Conservation (phyloP, 2,797 vertebrate genomes). For the Cottoperca gobio region DNA sequence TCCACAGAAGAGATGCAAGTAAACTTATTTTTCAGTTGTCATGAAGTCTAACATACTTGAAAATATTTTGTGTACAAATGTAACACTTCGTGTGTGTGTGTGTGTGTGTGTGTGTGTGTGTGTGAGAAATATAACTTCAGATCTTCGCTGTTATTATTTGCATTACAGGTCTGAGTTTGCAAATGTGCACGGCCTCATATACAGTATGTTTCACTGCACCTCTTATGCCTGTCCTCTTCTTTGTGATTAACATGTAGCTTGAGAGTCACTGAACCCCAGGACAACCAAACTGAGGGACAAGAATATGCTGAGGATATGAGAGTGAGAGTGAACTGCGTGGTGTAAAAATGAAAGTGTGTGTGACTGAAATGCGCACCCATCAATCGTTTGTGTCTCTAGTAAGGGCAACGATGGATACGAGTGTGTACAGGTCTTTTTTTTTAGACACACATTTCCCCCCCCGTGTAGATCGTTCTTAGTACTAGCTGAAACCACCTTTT, state of each 20-base stretch:
- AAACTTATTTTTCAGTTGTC: constrained; percentile 27
- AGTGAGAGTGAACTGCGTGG: constrained; percentile 18
- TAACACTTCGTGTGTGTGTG: too few relatives aligned
- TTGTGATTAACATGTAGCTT: constrained; percentile 30
- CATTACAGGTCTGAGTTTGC: constrained; percentile 22
- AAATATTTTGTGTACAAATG: constrained; percentile 49
- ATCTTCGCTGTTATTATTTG: constrained; percentile 31
- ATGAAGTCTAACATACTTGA: constrained; percentile 71
- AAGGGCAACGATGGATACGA: constrained; percentile 5
- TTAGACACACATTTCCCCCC: neutral
- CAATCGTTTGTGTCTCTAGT: constrained; percentile 22
- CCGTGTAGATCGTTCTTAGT: neutral
- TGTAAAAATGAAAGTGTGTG: constrained; percentile 3
- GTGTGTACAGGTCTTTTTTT: constrained; percentile 23
- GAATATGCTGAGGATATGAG: neutral
- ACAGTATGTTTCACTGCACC: constrained; percentile 19
- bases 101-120: too few relatives aligned
- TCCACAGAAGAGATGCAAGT: constrained; percentile 37
- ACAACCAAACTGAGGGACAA: neutral
- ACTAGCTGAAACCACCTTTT: constrained; percentile 1
- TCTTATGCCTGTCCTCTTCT: constrained; percentile 31
- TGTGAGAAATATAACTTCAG: constrained; percentile 13
- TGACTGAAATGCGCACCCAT: constrained; percentile 20
- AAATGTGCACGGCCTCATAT: constrained; percentile 21
- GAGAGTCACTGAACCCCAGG: constrained; percentile 16